Conservation (phyloP, 2,888 invertebrate genomes). For the Drosophila sordidapex region DNA sequence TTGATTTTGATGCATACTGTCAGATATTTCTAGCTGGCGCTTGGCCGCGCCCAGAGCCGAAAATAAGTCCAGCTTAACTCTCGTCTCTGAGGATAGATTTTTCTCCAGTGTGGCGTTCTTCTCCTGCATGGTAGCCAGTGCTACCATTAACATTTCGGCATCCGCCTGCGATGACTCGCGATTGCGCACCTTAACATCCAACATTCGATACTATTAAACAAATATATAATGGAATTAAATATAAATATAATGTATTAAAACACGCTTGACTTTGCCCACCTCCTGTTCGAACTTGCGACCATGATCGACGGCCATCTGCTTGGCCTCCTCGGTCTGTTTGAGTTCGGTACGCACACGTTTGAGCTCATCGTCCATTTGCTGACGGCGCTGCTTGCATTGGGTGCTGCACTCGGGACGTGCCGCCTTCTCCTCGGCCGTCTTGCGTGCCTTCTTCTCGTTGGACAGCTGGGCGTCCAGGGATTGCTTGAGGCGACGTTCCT, state of each 20-base stretch:
- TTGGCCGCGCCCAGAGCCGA: slow-evolving; percentile 98
- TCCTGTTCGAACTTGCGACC: slow-evolving; percentile 84
- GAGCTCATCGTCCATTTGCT: slow-evolving; percentile 89
- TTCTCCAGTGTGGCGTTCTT: slow-evolving; percentile 96
- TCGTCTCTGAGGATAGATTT: slow-evolving; percentile 97
- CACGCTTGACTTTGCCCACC: slow-evolving; percentile 55
- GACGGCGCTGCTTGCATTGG: slow-evolving; percentile 88
- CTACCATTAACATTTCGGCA: slow-evolving; percentile 91
- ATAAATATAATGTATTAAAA: not conserved
- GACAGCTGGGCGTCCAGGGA: slow-evolving; percentile 90
- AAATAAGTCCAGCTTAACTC: slow-evolving; percentile 98
- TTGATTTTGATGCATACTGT: slow-evolving; percentile 87
- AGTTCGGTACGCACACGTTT: slow-evolving; percentile 89
- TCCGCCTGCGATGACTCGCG: slow-evolving; percentile 85
- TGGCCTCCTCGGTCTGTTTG: slow-evolving; percentile 89
- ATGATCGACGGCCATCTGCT: slow-evolving; percentile 84
- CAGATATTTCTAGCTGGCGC: slow-evolving; percentile 93
- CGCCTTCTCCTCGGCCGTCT: slow-evolving; percentile 85
- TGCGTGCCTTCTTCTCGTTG: slow-evolving; percentile 90
- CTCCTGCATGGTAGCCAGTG: slow-evolving; percentile 93
- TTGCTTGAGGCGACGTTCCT: slow-evolving; percentile 91
- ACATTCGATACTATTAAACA: slow-evolving; percentile 80
- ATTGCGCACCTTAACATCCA: slow-evolving; percentile 83
- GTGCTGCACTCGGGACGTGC: slow-evolving; percentile 88
- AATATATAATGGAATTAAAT: not conserved